Percentiles rank a stretch among this genome's conserved stretches.
phyloP scores from a whole-genome alignment of 1,140 invertebrate genomes.

The Aradophagus sp. region DNA sequence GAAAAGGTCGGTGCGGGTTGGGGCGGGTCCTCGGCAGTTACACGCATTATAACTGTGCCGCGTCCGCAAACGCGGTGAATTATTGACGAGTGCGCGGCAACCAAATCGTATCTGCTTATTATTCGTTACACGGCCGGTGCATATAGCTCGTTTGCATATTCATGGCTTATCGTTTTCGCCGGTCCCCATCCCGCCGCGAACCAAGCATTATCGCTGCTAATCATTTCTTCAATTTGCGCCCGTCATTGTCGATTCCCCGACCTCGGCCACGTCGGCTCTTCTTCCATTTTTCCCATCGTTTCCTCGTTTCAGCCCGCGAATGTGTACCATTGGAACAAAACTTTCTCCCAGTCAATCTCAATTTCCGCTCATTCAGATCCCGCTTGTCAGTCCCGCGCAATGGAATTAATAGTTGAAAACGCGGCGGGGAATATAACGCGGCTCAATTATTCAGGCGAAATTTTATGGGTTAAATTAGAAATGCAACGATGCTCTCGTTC shows the following conservation, averaged over 20 bases:
- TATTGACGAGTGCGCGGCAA: constrained; percentile 56
- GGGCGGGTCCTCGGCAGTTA: constrained; percentile 36
- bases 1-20: background rate
- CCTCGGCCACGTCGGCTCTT: too few relatives aligned
- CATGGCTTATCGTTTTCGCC: constrained; percentile 38
- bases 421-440: constrained; percentile 48
- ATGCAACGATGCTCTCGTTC: constrained; percentile 53
- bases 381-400: constrained; percentile 24
- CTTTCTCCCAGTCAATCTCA: constrained; percentile 57
- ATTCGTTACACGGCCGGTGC: constrained; percentile 55
- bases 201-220: constrained; percentile 31
- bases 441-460: constrained; percentile 53
- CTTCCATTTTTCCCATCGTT: too few relatives aligned
- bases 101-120: constrained; percentile 61
- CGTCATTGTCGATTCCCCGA: constrained; percentile 24
- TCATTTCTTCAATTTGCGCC: constrained; percentile 44
- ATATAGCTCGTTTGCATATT: constrained; percentile 58
- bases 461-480: constrained; percentile 56
- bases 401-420: constrained; percentile 49
- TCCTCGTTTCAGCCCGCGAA: background rate
- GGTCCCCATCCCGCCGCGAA: constrained; percentile 11
- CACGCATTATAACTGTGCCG: constrained; percentile 37
- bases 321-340: constrained; percentile 50
- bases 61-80: constrained; percentile 53
- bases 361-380: constrained; percentile 48